These are phyloP conservation scores for Pocillopora damicornis DNA, from an alignment of 64 coral and sea anemone genomes.

Conservation along the genomic window DNA sequence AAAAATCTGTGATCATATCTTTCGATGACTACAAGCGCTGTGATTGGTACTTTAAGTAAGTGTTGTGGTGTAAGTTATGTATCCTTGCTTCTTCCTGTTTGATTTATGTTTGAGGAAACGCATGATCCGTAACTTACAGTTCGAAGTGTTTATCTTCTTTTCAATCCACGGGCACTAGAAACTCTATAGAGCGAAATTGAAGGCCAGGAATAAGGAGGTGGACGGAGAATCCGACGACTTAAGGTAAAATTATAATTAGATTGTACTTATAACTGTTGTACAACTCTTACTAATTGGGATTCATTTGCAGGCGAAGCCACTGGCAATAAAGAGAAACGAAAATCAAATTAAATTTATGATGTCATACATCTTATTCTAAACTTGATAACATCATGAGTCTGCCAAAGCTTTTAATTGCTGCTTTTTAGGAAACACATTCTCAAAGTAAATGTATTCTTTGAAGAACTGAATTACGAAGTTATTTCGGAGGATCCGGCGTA, in stretches of 20 bases:
- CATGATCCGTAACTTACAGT: background rate
- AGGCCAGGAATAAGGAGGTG: background rate
- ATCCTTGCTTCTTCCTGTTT: too few relatives aligned
- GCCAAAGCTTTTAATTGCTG: background rate
- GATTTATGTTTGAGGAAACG: background rate
- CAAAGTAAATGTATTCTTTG: conserved; percentile 11
- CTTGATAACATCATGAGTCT: too few relatives aligned
- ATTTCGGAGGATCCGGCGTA: conserved; percentile 7
- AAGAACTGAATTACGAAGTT: conserved; percentile 9
- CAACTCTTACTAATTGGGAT: background rate
- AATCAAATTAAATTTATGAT: too few relatives aligned
- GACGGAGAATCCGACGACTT: background rate
- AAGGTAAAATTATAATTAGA: background rate
- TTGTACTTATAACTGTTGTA: background rate
- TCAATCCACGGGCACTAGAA: background rate
- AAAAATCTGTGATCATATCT: too few relatives aligned
- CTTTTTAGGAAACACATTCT: background rate
- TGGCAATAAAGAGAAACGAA: too few relatives aligned
- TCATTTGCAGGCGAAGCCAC: background rate
- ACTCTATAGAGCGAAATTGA: background rate
- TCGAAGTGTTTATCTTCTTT: too few relatives aligned
- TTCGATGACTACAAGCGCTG: too few relatives aligned
- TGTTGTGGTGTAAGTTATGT: too few relatives aligned
- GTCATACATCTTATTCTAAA: background rate
- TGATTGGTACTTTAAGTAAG: too few relatives aligned